Conservation (phyloP, 2,797 vertebrate genomes). For the Anniella stebbinsi region DNA sequence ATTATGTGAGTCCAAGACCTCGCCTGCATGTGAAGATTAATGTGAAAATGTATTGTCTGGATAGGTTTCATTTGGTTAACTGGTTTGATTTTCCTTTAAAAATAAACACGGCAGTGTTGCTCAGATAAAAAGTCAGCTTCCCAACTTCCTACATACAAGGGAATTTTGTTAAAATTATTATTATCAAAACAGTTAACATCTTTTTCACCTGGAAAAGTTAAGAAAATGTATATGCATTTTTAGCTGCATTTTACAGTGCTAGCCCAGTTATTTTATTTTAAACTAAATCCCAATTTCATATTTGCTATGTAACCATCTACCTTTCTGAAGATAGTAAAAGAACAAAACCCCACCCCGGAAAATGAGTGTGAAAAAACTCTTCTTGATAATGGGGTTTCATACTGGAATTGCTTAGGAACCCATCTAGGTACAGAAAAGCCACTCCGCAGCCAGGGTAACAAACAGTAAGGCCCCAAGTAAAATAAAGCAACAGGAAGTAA, state of each 20-base stretch:
- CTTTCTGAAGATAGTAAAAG: slow-evolving; percentile 42
- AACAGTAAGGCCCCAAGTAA: slow-evolving; percentile 74
- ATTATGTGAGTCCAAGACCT: neutral
- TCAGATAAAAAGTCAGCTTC: neutral
- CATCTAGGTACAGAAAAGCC: slow-evolving; percentile 65
- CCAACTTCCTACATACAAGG: slow-evolving; percentile 6
- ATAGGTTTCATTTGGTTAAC: neutral
- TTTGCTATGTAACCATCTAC: slow-evolving; percentile 31
- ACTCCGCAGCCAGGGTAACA: slow-evolving; percentile 70
- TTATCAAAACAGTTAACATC: slow-evolving; percentile 36
- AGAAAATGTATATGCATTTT: slow-evolving; percentile 35
- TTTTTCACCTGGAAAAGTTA: slow-evolving; percentile 56
- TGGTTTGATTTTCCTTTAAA: slow-evolving; percentile 30
- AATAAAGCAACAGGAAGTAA: slow-evolving; percentile 71
- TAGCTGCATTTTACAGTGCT: slow-evolving; percentile 46
- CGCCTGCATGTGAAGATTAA: neutral
- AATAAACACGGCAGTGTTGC: slow-evolving; percentile 16
- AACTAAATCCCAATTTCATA: slow-evolving; percentile 44
- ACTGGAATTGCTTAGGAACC: slow-evolving; percentile 60
- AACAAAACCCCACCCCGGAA: neutral
- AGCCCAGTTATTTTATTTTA: slow-evolving; percentile 16
- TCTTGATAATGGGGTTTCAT: slow-evolving; percentile 45
- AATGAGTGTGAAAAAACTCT: slow-evolving; percentile 15
- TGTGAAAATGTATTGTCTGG: neutral
- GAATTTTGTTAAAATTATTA: neutral